phyloP scores from a whole-genome alignment of 1,140 invertebrate genomes.

The Metopolophium dirhodum region DNA sequence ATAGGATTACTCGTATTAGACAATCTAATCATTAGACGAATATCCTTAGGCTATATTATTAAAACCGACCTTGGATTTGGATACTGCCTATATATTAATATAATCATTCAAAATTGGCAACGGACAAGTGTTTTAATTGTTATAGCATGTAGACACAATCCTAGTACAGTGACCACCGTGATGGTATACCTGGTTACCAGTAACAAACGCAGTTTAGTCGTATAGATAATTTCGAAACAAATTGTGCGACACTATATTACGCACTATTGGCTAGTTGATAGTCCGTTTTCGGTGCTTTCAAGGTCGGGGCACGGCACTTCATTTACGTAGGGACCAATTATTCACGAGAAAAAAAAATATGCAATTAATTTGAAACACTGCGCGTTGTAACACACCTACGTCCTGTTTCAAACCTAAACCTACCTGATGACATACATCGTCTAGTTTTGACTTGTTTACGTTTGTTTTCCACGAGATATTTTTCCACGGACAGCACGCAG shows the following conservation, averaged over 20 bases:
- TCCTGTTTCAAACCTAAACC: not conserved
- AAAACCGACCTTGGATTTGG: not conserved
- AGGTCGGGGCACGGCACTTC: conserved; percentile 18
- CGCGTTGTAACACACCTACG: conserved; percentile 4
- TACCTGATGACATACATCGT: conserved; percentile 14
- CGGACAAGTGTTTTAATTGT: not conserved
- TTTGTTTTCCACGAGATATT: not conserved
- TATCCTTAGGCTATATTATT: not conserved
- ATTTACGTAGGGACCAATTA: not conserved
- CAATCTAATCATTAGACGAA: not conserved
- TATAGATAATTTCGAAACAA: not conserved
- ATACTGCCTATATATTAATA: not conserved
- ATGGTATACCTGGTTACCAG: not conserved
- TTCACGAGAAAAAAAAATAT: not conserved
- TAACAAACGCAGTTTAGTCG: not conserved
- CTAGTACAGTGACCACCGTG: not conserved
- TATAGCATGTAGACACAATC: not conserved
- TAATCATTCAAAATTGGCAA: not conserved
- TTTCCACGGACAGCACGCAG: not conserved
- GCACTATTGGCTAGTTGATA: not conserved
- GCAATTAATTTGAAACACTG: conserved; percentile 25
- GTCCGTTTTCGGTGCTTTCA: conserved; percentile 17
- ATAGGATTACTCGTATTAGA: not conserved
- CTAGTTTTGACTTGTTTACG: conserved; percentile 29
- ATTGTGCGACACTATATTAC: not conserved